phyloP scores from a whole-genome alignment of 2,113 vertebrate species.

The Phocoena sinus region DNA sequence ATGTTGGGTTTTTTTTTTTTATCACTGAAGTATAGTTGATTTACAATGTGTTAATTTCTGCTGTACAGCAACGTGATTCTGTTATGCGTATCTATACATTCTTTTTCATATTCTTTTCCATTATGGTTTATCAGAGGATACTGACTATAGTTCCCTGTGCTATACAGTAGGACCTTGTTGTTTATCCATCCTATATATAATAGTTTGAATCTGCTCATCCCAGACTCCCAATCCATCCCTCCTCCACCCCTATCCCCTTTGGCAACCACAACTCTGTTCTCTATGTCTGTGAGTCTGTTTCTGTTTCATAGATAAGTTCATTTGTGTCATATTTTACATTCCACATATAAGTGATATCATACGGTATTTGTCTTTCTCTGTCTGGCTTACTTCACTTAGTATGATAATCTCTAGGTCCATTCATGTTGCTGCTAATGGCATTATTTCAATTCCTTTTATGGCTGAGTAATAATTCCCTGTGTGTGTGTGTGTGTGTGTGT shows the following conservation, averaged over 20 bases:
- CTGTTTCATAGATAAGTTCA: not conserved
- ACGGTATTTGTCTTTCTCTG: not conserved
- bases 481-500: too few relatives aligned
- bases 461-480: not conserved
- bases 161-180: not conserved
- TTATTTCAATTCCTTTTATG: not conserved
- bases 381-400: not conserved
- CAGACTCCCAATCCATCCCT: not conserved
- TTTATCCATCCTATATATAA: not conserved
- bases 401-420: not conserved
- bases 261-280: not conserved
- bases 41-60: not conserved
- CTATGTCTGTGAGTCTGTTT: not conserved
- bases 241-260: rapidly evolving
- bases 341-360: not conserved
- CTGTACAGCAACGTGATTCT: not conserved
- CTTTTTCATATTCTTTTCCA: not conserved
- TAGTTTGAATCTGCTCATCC: not conserved
- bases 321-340: not conserved
- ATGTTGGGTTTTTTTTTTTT: not conserved
- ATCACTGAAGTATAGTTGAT: not conserved
- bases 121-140: not conserved
- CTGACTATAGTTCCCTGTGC: not conserved
- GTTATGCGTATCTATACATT: not conserved
- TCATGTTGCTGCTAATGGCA: not conserved